phyloP scores from a whole-genome alignment of 2,797 vertebrate species.

The Zenarchopterus dispar region DNA sequence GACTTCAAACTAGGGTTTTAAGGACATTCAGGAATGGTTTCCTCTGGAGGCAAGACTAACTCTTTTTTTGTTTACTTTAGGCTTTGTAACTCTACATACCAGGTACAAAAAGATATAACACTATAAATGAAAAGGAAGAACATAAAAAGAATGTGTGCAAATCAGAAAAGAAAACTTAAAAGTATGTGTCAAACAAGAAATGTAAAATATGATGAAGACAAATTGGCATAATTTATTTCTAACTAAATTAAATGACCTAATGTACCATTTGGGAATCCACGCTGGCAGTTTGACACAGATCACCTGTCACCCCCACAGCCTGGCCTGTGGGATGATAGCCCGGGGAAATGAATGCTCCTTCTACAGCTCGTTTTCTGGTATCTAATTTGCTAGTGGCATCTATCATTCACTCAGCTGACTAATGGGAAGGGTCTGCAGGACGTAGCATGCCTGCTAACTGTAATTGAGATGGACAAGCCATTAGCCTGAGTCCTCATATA shows the following conservation, averaged over 20 bases:
- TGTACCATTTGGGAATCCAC: constrained; percentile 18
- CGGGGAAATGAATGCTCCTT: constrained; percentile 57
- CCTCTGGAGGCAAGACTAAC: not conserved
- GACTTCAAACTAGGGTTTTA: too few relatives aligned
- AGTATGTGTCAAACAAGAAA: not conserved
- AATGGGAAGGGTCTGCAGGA: constrained; percentile 55
- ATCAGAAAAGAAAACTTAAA: too few relatives aligned
- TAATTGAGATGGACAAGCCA: constrained; percentile 64
- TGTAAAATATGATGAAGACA: constrained; percentile 9
- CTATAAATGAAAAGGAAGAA: too few relatives aligned
- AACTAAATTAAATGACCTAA: constrained; percentile 34
- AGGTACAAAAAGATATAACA: too few relatives aligned
- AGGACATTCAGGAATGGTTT: too few relatives aligned
- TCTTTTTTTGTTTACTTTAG: not conserved
- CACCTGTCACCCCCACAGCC: constrained; percentile 48
- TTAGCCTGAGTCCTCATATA: constrained; percentile 55
- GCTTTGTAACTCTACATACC: too few relatives aligned
- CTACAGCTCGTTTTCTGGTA: constrained; percentile 64
- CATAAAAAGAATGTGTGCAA: too few relatives aligned
- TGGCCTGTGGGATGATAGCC: constrained; percentile 40
- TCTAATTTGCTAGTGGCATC: constrained; percentile 61
- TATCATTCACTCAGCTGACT: constrained; percentile 62
- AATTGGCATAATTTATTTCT: constrained; percentile 12
- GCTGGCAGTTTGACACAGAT: constrained; percentile 36
- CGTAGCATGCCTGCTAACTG: constrained; percentile 60